Conservation (phyloP, 2,113 vertebrate genomes). For the Morone chrysops region DNA sequence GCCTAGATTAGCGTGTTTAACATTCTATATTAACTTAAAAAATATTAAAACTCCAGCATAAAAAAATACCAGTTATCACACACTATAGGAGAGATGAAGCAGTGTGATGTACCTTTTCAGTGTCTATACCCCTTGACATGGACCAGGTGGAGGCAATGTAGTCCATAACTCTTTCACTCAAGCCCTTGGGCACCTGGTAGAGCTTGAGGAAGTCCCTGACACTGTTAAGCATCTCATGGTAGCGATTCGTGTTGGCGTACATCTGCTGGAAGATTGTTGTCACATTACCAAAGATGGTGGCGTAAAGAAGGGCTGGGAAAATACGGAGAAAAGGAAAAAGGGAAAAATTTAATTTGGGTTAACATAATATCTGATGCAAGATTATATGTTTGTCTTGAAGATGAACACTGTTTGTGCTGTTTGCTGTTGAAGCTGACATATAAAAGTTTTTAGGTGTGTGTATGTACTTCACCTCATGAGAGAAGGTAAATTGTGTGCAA, state of each 20-base stretch:
- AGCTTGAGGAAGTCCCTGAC: constrained; percentile 98
- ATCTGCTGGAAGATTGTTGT: constrained; percentile 99
- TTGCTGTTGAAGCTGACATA: background rate
- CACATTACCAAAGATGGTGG: constrained; percentile 99
- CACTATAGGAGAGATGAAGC: background rate
- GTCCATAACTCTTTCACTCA: constrained; percentile 99
- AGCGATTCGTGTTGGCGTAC: constrained; percentile 99
- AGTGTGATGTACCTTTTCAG: constrained; percentile 91
- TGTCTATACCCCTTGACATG: constrained; percentile 99
- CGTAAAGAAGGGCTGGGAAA: constrained; percentile 93
- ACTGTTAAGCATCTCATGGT: constrained; percentile 99
- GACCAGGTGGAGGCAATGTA: constrained; percentile 99
- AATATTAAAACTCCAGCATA: background rate
- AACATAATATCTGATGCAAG: background rate
- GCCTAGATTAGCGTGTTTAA: too few species aligned
- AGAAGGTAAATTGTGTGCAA: background rate
- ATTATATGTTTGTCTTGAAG: background rate
- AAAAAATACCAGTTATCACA: background rate
- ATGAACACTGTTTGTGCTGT: background rate
- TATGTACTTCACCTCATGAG: too few species aligned
- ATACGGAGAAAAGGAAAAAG: background rate
- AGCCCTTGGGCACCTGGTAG: constrained; percentile 98
- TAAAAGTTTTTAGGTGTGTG: background rate
- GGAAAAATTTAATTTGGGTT: background rate
- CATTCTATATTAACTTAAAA: too few species aligned